Evolutionary conservation across 2,113 vertebrate species (phyloP).

Genomic region (Ameiurus melas): DNA sequence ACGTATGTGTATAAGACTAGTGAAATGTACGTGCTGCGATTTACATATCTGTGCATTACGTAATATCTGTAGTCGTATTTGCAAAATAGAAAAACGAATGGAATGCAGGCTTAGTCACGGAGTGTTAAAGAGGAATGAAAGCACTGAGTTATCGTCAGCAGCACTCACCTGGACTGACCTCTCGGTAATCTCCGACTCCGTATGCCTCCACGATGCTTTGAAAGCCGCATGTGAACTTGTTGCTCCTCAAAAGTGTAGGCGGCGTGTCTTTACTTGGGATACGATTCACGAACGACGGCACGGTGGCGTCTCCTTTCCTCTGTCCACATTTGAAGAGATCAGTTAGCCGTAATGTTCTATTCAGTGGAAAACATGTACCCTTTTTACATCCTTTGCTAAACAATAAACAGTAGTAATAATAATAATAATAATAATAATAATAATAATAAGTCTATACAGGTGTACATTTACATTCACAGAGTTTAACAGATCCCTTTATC

Average conservation of each 20-base stretch:
- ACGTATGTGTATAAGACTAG: not conserved
- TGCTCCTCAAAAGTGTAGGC: slow-evolving; percentile 89
- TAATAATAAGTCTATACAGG: not conserved
- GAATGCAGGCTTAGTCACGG: not conserved
- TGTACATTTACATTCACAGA: not conserved
- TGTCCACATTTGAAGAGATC: slow-evolving; percentile 58
- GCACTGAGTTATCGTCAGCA: not conserved
- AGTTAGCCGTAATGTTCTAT: not conserved
- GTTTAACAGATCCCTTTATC: not conserved
- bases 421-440: not conserved
- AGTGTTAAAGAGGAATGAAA: not conserved
- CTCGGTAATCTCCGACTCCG: slow-evolving; percentile 89
- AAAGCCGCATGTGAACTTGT: slow-evolving; percentile 94
- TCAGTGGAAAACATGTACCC: not conserved
- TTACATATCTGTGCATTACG: not conserved
- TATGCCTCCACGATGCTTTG: slow-evolving; percentile 98
- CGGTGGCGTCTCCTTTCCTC: slow-evolving; percentile 88
- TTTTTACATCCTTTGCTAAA: not conserved
- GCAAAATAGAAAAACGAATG: not conserved
- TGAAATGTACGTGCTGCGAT: not conserved
- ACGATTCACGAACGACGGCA: slow-evolving; percentile 93
- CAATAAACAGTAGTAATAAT: not conserved
- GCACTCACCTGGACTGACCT: slow-evolving; percentile 91
- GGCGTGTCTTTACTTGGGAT: slow-evolving; percentile 88
- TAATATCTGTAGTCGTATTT: not conserved